These are phyloP conservation scores for Eupithecia subumbrata DNA, from an alignment of 2,888 invertebrate genomes.

Conservation along the genomic window DNA sequence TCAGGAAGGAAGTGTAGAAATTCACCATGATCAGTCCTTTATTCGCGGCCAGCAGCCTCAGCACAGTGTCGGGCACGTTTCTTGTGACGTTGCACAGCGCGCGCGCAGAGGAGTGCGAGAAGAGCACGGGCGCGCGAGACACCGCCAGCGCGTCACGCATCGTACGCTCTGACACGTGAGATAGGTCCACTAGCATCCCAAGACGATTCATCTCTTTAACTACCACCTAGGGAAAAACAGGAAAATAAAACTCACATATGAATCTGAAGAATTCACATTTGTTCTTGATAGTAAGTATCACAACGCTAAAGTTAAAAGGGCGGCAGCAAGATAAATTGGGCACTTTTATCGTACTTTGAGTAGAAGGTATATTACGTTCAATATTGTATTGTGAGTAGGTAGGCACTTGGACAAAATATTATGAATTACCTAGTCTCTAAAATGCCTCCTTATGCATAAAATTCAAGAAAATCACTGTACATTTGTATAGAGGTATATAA, in stretches of 20 bases:
- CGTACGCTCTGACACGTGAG: slow-evolving; percentile 91
- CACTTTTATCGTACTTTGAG: not conserved
- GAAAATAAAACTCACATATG: slow-evolving; percentile 1
- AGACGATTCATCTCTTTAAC: slow-evolving; percentile 95
- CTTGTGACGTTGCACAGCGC: slow-evolving; percentile 91
- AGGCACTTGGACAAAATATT: not conserved
- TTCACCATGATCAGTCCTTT: slow-evolving; percentile 94
- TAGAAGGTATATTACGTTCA: not conserved
- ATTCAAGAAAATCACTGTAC: not conserved
- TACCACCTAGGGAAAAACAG: slow-evolving; percentile 82
- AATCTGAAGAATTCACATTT: not conserved
- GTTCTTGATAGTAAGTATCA: not conserved
- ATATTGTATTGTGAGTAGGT: not conserved
- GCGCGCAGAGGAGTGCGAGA: slow-evolving; percentile 93
- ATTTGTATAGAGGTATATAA: not conserved
- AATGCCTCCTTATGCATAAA: not conserved
- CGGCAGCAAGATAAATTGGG: too few species aligned
- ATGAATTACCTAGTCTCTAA: not conserved
- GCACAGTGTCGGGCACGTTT: slow-evolving; percentile 91
- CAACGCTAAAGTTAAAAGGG: not conserved
- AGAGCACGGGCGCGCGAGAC: slow-evolving; percentile 92
- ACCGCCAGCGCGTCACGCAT: slow-evolving; percentile 91
- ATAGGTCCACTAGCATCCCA: slow-evolving; percentile 94
- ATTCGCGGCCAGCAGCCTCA: slow-evolving; percentile 89
- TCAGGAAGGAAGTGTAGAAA: slow-evolving; percentile 91